These are phyloP conservation scores for Heterochromis multidens DNA, from an alignment of 2,113 vertebrate species.

Conservation along the genomic window DNA sequence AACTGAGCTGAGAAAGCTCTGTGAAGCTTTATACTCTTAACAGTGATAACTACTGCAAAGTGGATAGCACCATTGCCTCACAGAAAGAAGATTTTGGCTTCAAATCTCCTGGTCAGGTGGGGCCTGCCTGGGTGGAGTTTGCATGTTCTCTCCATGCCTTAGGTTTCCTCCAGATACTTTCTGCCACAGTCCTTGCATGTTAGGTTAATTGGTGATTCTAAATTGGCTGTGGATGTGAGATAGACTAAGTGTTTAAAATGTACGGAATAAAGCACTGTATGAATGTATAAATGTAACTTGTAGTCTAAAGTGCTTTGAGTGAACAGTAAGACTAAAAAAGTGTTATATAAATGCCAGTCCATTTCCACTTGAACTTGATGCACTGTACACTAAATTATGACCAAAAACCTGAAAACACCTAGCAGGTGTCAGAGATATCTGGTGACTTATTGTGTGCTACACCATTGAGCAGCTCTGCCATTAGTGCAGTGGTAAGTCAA, in stretches of 20 bases:
- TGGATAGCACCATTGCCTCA: not conserved
- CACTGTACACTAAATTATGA: too few relatives aligned
- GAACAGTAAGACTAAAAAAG: too few relatives aligned
- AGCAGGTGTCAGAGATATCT: too few relatives aligned
- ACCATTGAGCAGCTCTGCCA: not conserved
- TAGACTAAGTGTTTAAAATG: too few relatives aligned
- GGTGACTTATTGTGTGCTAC: not conserved
- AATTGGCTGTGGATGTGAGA: too few relatives aligned
- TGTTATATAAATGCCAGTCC: too few relatives aligned
- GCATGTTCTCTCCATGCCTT: not conserved
- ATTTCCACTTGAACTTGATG: not conserved
- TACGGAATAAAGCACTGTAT: too few relatives aligned
- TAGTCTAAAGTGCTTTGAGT: too few relatives aligned
- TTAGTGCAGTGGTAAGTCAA: not conserved
- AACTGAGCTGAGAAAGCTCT: not conserved
- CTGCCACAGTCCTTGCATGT: too few relatives aligned
- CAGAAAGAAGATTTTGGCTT: fast-evolving
- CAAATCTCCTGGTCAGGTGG: not conserved
- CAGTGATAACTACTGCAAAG: not conserved
- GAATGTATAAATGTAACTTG: too few relatives aligned
- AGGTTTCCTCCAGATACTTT: not conserved
- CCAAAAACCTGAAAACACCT: too few relatives aligned
- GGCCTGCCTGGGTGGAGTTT: not conserved
- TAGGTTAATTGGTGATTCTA: too few relatives aligned
- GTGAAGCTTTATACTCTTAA: not conserved